Evolutionary conservation across 2,888 invertebrate species (phyloP).

Genomic region (Cerastoderma edule): DNA sequence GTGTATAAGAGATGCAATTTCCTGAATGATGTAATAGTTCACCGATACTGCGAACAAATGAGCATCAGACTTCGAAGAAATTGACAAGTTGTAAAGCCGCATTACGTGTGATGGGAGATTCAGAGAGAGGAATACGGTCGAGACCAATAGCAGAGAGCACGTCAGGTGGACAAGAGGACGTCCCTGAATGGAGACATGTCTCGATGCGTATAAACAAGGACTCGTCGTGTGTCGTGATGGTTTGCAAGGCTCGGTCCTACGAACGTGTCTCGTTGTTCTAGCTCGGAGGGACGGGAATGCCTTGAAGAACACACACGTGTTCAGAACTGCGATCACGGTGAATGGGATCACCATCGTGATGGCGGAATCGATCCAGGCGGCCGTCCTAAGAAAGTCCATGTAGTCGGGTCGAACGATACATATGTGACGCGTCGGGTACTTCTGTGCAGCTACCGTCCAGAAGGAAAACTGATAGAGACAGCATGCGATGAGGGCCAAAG

Average conservation of each 20-base stretch:
- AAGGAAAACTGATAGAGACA: slow-evolving; percentile 67
- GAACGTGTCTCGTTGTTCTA: too few species aligned
- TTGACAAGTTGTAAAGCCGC: slow-evolving; percentile 65
- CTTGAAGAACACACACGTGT: slow-evolving; percentile 31
- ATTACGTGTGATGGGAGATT: slow-evolving; percentile 77
- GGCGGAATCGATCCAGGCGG: slow-evolving; percentile 70
- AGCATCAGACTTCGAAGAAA: slow-evolving; percentile 1
- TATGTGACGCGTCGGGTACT: slow-evolving; percentile 16
- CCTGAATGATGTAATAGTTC: slow-evolving; percentile 58
- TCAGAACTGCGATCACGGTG: slow-evolving; percentile 62
- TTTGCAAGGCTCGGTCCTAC: too few species aligned
- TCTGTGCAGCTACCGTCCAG: slow-evolving; percentile 63
- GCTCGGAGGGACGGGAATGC: too few species aligned
- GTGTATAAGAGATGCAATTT: slow-evolving; percentile 61
- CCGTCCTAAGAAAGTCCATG: slow-evolving; percentile 49
- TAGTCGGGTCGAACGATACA: slow-evolving; percentile 50
- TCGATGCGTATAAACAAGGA: too few species aligned
- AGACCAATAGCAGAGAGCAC: slow-evolving; percentile 71
- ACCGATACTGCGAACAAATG: slow-evolving; percentile 24
- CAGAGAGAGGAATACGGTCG: slow-evolving; percentile 73
- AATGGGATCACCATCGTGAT: slow-evolving; percentile 73
- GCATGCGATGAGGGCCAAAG: slow-evolving; percentile 49
- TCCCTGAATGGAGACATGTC: too few species aligned
- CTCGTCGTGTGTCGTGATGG: too few species aligned
- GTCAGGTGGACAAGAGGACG: too few species aligned